Conservation (phyloP, 2,888 invertebrate species). For the Pachliopta kotzebuea region DNA sequence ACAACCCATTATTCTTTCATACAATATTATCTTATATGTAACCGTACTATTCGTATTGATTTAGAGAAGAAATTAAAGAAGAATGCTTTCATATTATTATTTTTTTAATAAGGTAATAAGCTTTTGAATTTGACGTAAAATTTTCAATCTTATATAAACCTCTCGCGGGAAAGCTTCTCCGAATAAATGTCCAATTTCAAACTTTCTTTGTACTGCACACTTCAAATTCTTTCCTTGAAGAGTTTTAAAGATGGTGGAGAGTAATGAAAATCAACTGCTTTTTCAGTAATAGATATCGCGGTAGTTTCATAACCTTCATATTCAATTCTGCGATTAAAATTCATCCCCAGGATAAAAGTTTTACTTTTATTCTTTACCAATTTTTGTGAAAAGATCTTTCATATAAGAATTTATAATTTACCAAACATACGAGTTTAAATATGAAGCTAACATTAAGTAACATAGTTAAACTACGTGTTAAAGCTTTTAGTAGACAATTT, state of each 20-base stretch:
- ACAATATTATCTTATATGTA: too few species aligned
- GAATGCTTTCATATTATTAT: background rate
- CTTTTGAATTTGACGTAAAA: conserved; percentile 12
- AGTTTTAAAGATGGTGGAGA: conserved; percentile 16
- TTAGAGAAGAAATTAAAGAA: background rate
- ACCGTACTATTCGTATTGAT: background rate
- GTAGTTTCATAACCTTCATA: background rate
- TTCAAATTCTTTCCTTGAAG: conserved; percentile 18
- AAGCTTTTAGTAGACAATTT: background rate
- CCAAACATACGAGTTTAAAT: too few species aligned
- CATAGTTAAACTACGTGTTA: background rate
- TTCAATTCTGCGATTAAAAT: background rate
- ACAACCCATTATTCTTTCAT: too few species aligned
- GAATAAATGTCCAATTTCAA: conserved; percentile 28
- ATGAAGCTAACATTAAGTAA: background rate
- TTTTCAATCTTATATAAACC: conserved; percentile 25
- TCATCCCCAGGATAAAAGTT: too few species aligned
- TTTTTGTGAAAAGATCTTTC: too few species aligned
- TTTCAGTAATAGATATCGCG: background rate
- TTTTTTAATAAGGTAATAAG: conserved; percentile 1
- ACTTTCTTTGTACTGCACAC: conserved; percentile 26
- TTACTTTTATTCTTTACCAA: too few species aligned
- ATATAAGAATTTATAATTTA: too few species aligned
- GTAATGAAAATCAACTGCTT: conserved; percentile 14
- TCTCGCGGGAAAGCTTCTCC: conserved; percentile 19